Conservation (phyloP, 2,797 vertebrate genomes). For the Melanotaenia pygmaea region DNA sequence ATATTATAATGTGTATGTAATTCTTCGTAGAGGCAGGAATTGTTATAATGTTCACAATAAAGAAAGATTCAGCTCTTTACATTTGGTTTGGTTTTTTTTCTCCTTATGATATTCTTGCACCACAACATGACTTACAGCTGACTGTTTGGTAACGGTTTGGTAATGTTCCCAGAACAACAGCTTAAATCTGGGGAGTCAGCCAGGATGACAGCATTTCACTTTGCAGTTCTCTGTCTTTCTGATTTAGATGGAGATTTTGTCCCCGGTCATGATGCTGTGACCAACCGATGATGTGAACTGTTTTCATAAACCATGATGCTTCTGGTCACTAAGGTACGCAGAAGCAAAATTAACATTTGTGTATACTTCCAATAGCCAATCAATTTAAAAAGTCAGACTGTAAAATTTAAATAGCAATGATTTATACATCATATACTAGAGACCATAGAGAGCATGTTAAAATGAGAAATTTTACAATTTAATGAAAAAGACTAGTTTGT, state of each 20-base stretch:
- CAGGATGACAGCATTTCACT: conserved; percentile 4
- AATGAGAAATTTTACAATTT: neutral
- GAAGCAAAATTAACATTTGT: conserved; percentile 1
- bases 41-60: too few relatives aligned
- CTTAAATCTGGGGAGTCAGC: conserved; percentile 28
- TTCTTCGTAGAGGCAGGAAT: too few relatives aligned
- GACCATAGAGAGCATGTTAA: neutral
- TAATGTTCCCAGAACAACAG: conserved; percentile 21
- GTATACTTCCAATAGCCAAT: neutral
- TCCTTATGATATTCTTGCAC: conserved; percentile 12
- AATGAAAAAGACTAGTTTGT: neutral
- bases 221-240: conserved; percentile 26
- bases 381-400: neutral
- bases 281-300: neutral
- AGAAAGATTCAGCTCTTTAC: neutral
- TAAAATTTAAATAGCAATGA: neutral
- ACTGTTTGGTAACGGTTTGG: conserved; percentile 26
- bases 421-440: neutral
- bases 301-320: conserved; percentile 6
- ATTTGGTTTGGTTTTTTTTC: conserved; percentile 2
- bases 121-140: conserved; percentile 19
- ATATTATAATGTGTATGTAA: too few relatives aligned
- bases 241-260: conserved; percentile 7
- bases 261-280: conserved; percentile 1
- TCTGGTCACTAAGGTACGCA: neutral